These are phyloP conservation scores for Scophthalmus maximus DNA, from an alignment of 2,113 vertebrate species.

Conservation along the genomic window DNA sequence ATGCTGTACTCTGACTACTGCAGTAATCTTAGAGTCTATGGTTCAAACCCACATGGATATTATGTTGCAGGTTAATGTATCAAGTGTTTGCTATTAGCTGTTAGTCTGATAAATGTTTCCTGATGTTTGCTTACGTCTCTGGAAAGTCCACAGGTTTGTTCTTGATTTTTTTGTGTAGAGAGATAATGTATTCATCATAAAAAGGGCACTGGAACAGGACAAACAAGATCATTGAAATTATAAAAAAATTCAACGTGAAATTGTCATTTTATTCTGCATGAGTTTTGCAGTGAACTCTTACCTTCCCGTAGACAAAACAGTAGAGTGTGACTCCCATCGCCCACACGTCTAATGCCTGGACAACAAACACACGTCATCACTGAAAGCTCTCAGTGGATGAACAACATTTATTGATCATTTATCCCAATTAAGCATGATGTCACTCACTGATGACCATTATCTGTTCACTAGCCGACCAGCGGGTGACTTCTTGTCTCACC, in stretches of 20 bases:
- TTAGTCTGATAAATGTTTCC: neutral
- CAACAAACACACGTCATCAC: slow-evolving; percentile 48
- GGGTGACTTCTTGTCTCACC: slow-evolving; percentile 70
- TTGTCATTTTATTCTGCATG: neutral
- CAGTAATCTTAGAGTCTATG: no score
- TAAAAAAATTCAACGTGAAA: neutral
- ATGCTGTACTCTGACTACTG: no score
- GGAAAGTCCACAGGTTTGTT: slow-evolving; percentile 90
- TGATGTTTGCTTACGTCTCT: slow-evolving; percentile 85
- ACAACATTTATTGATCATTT: neutral
- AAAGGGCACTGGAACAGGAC: slow-evolving; percentile 90
- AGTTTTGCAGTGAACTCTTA: slow-evolving; percentile 61
- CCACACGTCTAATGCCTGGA: slow-evolving; percentile 96
- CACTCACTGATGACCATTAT: neutral
- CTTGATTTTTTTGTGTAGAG: slow-evolving; percentile 94
- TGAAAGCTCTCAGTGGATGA: neutral
- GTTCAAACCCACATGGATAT: no score
- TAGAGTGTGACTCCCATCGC: slow-evolving; percentile 94
- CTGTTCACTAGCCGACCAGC: neutral
- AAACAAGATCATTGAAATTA: neutral
- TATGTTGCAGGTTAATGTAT: no score
- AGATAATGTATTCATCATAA: slow-evolving; percentile 92
- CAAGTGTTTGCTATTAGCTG: no score
- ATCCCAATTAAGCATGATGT: neutral
- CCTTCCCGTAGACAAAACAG: slow-evolving; percentile 95